A percentile compares a stretch with the other conserved stretches of the same genome.
Evolutionary conservation across 1,140 invertebrate genomes (phyloP).

Genomic region (Chironomus striatipennis): DNA sequence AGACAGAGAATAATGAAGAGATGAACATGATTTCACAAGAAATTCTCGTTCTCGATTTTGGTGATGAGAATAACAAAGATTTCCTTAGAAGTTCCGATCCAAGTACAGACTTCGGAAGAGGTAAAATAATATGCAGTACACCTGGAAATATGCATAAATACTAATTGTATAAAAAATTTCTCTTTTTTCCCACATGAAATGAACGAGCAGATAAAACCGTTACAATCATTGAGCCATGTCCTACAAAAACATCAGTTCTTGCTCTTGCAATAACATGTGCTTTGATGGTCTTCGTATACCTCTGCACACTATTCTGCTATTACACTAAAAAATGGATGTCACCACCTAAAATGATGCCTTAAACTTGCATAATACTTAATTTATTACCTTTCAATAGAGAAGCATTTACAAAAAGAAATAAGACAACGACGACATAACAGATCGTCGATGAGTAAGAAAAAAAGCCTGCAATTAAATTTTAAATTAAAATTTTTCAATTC

Average conservation of each 20-base stretch:
- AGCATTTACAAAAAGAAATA: background rate
- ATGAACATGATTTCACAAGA: conserved; percentile 92
- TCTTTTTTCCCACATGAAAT: too few species aligned
- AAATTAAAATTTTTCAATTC: too few species aligned
- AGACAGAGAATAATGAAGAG: conserved; percentile 60
- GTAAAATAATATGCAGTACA: conserved; percentile 36
- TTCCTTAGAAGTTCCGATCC: conserved; percentile 62
- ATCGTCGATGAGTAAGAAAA: background rate
- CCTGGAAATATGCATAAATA: conserved; percentile 10
- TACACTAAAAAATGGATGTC: conserved; percentile 85
- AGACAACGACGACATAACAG: background rate
- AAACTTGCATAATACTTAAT: conserved; percentile 32
- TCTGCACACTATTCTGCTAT: conserved; percentile 80
- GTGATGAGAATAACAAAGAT: conserved; percentile 73
- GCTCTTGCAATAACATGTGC: conserved; percentile 82
- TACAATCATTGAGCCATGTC: conserved; percentile 77
- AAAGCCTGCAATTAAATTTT: background rate
- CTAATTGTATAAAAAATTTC: conserved; percentile 32
- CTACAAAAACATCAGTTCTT: conserved; percentile 80
- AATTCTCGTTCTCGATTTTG: conserved; percentile 84
- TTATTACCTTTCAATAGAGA: too few species aligned
- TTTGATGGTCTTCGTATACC: conserved; percentile 79
- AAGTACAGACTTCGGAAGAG: conserved; percentile 66
- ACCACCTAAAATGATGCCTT: conserved; percentile 70
- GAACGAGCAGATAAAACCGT: conserved; percentile 69